Percentiles rank a stretch among this genome's conserved stretches.
phyloP scores from a whole-genome alignment of 2,113 vertebrate genomes.

The Lophochroa leadbeateri region DNA sequence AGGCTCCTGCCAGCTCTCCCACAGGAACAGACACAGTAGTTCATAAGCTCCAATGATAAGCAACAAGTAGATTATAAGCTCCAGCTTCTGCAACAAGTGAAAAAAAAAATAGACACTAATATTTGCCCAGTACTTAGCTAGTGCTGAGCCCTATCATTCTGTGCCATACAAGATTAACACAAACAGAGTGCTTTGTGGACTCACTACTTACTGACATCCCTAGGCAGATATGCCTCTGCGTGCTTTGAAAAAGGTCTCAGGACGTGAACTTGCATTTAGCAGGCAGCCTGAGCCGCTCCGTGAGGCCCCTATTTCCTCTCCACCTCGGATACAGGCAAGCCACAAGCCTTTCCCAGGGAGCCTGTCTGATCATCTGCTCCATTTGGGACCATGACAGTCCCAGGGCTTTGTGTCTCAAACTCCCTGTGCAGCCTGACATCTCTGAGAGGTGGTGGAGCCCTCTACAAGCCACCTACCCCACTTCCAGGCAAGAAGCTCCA shows the following conservation, averaged over 20 bases:
- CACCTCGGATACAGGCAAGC: background rate
- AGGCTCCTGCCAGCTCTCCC: background rate
- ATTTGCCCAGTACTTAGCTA: constrained; percentile 47
- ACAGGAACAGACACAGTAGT: background rate
- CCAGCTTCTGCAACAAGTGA: background rate
- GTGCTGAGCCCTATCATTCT: background rate
- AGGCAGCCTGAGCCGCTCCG: background rate
- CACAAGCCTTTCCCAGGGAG: background rate
- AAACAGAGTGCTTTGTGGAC: constrained; percentile 43
- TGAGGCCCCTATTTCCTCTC: background rate
- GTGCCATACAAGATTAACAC: background rate
- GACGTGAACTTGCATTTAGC: background rate
- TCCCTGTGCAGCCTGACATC: accelerated
- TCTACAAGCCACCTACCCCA: background rate
- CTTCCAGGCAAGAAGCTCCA: background rate
- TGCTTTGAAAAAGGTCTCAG: background rate
- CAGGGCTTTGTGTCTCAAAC: background rate
- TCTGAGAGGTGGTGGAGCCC: background rate
- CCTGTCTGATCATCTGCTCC: background rate
- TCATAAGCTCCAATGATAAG: background rate
- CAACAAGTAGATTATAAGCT: background rate
- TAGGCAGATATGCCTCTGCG: background rate
- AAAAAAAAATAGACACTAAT: background rate
- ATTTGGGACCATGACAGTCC: background rate
- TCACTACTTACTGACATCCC: background rate